phyloP scores from a whole-genome alignment of 2,888 invertebrate genomes.

The Drosophila paranaensis region DNA sequence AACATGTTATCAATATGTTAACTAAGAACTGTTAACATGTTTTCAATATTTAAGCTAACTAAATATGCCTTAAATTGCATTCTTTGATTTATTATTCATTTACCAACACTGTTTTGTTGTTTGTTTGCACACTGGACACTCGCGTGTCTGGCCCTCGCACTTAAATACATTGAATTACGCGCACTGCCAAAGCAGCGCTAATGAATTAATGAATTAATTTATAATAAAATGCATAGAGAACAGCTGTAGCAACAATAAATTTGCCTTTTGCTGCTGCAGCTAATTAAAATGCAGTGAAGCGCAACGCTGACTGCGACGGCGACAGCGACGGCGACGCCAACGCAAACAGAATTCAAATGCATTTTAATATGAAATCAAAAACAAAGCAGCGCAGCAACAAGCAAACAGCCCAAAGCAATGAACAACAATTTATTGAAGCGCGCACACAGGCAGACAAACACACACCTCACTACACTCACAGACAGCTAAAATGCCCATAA shows the following conservation, averaged over 20 bases:
- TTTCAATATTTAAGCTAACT: background rate
- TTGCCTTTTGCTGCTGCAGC: constrained; percentile 23
- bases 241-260: constrained; percentile 29
- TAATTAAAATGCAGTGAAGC: constrained; percentile 69
- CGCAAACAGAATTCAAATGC: constrained; percentile 35
- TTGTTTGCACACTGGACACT: constrained; percentile 6
- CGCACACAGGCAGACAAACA: background rate
- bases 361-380: constrained; percentile 21
- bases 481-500: constrained; percentile 4
- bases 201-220: constrained; percentile 44
- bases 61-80: background rate
- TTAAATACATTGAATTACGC: constrained; percentile 10
- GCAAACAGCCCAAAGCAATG: constrained; percentile 15
- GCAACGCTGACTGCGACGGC: constrained; percentile 20
- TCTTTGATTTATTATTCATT: constrained; percentile 34
- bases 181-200: constrained; percentile 19
- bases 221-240: constrained; percentile 43
- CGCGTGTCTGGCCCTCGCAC: constrained; percentile 13
- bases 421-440: constrained; percentile 25
- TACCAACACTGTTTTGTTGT: constrained; percentile 17
- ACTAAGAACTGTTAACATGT: background rate
- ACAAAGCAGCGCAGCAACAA: constrained; percentile 17
- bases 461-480: constrained; percentile 2
- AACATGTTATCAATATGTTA: background rate
- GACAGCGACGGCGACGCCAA: constrained; percentile 1